Conservation (phyloP, 1,140 invertebrate genomes). For the Caenorhabditis latens region DNA sequence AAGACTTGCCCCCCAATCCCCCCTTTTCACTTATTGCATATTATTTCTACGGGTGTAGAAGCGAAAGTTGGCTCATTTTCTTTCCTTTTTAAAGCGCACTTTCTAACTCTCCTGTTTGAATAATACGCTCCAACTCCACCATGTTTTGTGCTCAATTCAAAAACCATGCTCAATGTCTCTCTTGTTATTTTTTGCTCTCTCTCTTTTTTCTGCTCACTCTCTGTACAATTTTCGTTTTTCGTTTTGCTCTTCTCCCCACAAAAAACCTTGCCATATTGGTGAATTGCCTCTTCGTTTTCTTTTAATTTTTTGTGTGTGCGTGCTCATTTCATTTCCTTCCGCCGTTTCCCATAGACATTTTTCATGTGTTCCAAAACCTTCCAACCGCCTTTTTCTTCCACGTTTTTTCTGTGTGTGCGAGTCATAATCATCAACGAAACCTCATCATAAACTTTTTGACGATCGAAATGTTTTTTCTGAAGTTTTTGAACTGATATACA, state of each 20-base stretch:
- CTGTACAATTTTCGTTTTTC: conserved; percentile 28
- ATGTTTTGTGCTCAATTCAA: conserved; percentile 24
- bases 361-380: conserved; percentile 43
- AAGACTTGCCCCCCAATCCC: conserved; percentile 15
- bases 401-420: conserved; percentile 29
- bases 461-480: background rate
- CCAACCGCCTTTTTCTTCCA: conserved; percentile 8
- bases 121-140: conserved; percentile 26
- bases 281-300: conserved; percentile 27
- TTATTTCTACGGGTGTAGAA: conserved; percentile 40
- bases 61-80: background rate
- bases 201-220: conserved; percentile 26
- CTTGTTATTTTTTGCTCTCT: background rate
- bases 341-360: conserved; percentile 49
- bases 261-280: conserved; percentile 54
- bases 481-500: background rate
- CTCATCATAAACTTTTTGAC: conserved; percentile 10
- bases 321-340: conserved; percentile 26
- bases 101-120: conserved; percentile 49
- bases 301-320: conserved; percentile 5
- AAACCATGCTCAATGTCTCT: conserved; percentile 49
- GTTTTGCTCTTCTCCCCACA: background rate
- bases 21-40: background rate
- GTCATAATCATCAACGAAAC: conserved; percentile 52
- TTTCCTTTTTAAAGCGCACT: background rate